Evolutionary conservation across 2,113 vertebrate genomes (phyloP).

Genomic region (Calonectris borealis): DNA sequence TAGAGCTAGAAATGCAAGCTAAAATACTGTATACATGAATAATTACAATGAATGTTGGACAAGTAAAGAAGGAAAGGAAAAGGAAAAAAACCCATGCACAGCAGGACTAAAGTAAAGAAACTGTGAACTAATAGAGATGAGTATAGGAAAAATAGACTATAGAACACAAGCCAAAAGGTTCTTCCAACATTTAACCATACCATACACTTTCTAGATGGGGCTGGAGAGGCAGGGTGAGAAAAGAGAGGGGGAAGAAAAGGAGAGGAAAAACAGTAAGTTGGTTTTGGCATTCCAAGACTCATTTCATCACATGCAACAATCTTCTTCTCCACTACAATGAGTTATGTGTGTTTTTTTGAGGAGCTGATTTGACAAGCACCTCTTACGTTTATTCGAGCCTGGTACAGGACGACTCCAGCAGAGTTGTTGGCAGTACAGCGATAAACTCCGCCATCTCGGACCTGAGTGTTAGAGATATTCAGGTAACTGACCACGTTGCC

Average conservation of each 20-base stretch:
- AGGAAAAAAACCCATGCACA: constrained; percentile 47
- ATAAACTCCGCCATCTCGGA: constrained; percentile 95
- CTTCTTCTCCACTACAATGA: constrained; percentile 70
- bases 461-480: constrained; percentile 94
- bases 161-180: constrained; percentile 20
- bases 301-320: constrained; percentile 64
- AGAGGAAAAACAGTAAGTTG: background rate
- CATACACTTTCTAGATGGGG: constrained; percentile 28
- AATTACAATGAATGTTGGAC: constrained; percentile 25
- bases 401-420: constrained; percentile 96
- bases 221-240: background rate
- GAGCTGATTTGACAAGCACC: constrained; percentile 99
- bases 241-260: background rate
- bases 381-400: constrained; percentile 99
- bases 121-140: background rate
- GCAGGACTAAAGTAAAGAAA: constrained; percentile 13
- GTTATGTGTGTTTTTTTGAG: constrained; percentile 87
- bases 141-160: background rate
- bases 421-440: constrained; percentile 98
- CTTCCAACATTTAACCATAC: background rate
- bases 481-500: constrained; percentile 97
- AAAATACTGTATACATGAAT: background rate
- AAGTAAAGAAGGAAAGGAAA: constrained; percentile 3
- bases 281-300: constrained; percentile 54
- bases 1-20: constrained; percentile 16